A percentile compares a stretch with the other conserved stretches of the same genome.
These are phyloP conservation scores for Pocillopora grandis DNA, from an alignment of 92 coral and sea anemone species.

Conservation along the genomic window DNA sequence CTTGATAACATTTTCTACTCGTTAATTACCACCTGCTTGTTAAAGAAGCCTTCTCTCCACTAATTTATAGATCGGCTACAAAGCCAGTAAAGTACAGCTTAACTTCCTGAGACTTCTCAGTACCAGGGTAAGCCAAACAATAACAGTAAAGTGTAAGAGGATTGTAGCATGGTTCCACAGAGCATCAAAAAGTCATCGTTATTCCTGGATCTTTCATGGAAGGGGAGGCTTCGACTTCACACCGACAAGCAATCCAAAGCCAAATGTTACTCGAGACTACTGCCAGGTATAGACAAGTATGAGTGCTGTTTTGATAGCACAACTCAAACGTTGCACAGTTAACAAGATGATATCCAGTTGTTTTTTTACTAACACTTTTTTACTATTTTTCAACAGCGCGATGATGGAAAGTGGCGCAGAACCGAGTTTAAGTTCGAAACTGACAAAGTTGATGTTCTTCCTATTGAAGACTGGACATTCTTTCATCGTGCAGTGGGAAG, in stretches of 20 bases:
- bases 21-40: neutral
- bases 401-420: slow-evolving; percentile 86
- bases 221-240: slow-evolving; percentile 83
- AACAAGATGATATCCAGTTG: too few relatives aligned
- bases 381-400: slow-evolving; percentile 51
- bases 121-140: slow-evolving; percentile 72
- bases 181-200: slow-evolving; percentile 70
- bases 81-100: slow-evolving; percentile 81
- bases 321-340: too few relatives aligned
- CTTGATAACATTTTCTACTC: neutral
- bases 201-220: slow-evolving; percentile 89
- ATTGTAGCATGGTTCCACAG: slow-evolving; percentile 90
- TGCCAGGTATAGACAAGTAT: slow-evolving; percentile 69
- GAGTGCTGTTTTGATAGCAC: neutral
- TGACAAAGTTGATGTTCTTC: slow-evolving; percentile 66
- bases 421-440: slow-evolving; percentile 69
- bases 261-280: slow-evolving; percentile 79
- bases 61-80: slow-evolving; percentile 74
- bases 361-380: neutral
- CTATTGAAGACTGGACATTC: slow-evolving; percentile 76
- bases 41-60: neutral
- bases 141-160: slow-evolving; percentile 87
- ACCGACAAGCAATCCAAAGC: slow-evolving; percentile 60
- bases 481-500: slow-evolving; percentile 68
- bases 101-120: slow-evolving; percentile 95